A percentile compares a stretch with the other conserved stretches of the same genome.
These are phyloP conservation scores for Chiloscyllium plagiosum DNA, from an alignment of 2,113 vertebrate genomes.

Conservation along the genomic window DNA sequence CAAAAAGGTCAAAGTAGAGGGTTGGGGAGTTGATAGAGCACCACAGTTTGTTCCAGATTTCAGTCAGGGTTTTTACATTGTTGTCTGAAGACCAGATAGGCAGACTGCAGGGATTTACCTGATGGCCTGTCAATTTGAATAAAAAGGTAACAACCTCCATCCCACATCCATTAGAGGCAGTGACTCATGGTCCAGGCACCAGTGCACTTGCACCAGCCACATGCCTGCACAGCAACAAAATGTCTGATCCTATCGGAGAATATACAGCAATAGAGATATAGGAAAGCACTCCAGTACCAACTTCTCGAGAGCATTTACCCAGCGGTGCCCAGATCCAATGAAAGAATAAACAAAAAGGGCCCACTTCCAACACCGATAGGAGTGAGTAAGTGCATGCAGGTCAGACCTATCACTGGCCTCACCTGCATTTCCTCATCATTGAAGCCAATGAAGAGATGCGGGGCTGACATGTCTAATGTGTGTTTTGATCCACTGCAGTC, in stretches of 20 bases:
- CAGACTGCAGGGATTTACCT: neutral
- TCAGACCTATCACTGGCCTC: neutral
- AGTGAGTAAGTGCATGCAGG: neutral
- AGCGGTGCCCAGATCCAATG: too few relatives aligned
- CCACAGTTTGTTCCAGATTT: neutral
- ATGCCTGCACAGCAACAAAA: neutral
- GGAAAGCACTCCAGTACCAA: too few relatives aligned
- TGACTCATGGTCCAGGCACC: neutral
- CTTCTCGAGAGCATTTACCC: too few relatives aligned
- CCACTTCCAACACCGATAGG: neutral
- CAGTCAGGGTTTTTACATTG: neutral
- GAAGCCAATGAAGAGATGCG: neutral
- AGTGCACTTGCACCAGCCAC: neutral
- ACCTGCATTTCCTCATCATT: neutral
- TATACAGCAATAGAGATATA: neutral
- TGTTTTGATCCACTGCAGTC: neutral
- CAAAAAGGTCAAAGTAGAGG: neutral
- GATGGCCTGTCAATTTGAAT: too few relatives aligned
- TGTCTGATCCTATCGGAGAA: neutral
- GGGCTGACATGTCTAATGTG: neutral
- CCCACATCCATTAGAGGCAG: neutral
- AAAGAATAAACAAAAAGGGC: neutral
- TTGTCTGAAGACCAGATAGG: neutral
- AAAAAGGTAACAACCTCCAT: neutral
- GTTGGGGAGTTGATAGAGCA: neutral